Evolutionary conservation across 2,888 invertebrate genomes (phyloP), one percentile per base, ranked within the genome.

Genomic region (Chalcosyrphus nemorum): DNA sequence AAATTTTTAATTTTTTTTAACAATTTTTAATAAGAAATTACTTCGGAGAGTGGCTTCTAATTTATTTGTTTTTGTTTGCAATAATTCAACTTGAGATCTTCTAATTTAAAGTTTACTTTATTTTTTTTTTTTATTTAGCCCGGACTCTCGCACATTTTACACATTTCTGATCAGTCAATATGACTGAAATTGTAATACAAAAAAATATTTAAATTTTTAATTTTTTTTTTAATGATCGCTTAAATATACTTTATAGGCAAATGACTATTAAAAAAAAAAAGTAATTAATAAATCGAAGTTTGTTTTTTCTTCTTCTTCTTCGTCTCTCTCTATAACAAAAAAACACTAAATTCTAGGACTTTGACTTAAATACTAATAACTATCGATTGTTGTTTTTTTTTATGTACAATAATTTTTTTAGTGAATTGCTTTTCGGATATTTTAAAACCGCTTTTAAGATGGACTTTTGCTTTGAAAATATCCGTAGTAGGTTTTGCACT

Each of bases 101-200:
- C 56, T 57, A 75, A 70, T 75, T 70, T 75, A 47, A 80, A 75
- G 68, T 84, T 80, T 65, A 70, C 65, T 70, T 9, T n/a, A 24
- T 2, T 24, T 24, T 24, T 4, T 4, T 24, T 24, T 24, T 57
- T 24, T 65, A 27, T n/a, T 54, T 27, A 17, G 43, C 57, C 50
- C 70, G 65, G 47, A 68, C 74, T 84, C 84, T 77, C 77, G 41
- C 61, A 72, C 47, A 50, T 70, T 57, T 76, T 61, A 19, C 24
- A 24, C 24, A 27, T 72, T 32, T 63, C 43, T 45, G 17, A 78
- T 84, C 88, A 89, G 88, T 89, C 89, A 89, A 89, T 89, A 89
- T 89, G 89, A 89, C 89, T 87, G 87, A 88, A 81, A 70, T 65
- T 77, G 35, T 77, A 86, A 81, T 85, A 75, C 81, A 84, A 80